Evolutionary conservation across 2,888 invertebrate genomes (phyloP).

Genomic region (Ophion ventricosus): DNA sequence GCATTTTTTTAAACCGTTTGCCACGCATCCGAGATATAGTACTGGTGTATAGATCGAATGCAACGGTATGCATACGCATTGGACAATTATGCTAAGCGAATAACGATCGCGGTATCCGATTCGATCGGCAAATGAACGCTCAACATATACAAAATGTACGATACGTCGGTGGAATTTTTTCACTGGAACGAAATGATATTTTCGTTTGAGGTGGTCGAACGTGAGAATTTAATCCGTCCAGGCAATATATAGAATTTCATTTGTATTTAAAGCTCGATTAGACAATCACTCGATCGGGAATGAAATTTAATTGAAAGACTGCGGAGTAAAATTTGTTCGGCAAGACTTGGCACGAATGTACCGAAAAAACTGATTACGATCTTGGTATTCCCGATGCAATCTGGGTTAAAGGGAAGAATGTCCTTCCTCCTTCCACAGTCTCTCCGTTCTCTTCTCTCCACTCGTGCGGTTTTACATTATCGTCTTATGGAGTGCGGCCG

Average conservation of each 20-base stretch:
- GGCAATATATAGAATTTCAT: neutral
- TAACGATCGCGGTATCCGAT: conserved; percentile 44
- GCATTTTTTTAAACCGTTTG: conserved; percentile 45
- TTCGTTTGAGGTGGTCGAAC: neutral
- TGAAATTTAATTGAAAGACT: neutral
- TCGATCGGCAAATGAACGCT: conserved; percentile 42
- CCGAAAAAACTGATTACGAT: neutral
- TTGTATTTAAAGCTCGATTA: neutral
- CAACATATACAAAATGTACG: conserved; percentile 13
- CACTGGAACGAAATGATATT: conserved; percentile 9
- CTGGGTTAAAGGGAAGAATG: conserved; percentile 1
- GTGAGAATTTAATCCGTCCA: neutral
- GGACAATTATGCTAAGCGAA: conserved; percentile 65
- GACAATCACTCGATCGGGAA: neutral
- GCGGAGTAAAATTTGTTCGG: neutral
- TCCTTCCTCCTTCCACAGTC: conserved; percentile 10
- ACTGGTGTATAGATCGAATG: conserved; percentile 52
- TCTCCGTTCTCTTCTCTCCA: conserved; percentile 25
- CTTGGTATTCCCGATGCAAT: neutral
- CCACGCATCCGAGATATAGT: conserved; percentile 20
- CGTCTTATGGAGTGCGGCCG: conserved; percentile 28
- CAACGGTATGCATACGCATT: conserved; percentile 58
- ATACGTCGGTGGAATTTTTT: conserved; percentile 33
- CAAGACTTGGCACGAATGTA: neutral
- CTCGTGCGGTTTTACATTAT: conserved; percentile 43